phyloP scores from a whole-genome alignment of 2,888 invertebrate species.

The Tenodera sinensis region DNA sequence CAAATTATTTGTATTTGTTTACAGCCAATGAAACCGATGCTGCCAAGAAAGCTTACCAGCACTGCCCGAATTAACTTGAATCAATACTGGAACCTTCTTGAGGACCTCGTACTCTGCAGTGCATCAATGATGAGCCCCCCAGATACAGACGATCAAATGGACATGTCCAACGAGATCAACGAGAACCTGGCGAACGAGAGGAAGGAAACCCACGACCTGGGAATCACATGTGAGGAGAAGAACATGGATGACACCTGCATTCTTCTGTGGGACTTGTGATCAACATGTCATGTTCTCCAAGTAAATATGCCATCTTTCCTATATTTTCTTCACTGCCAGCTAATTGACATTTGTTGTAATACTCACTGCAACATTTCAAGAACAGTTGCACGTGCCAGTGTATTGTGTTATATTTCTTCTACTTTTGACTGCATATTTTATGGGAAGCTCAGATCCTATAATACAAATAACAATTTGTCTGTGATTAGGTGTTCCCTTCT shows the following conservation, averaged over 20 bases:
- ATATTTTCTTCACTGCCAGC: not conserved
- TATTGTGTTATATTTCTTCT: not conserved
- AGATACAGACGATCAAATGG: constrained; percentile 11
- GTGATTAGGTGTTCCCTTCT: not conserved
- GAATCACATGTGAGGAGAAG: not conserved
- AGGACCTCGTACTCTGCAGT: constrained; percentile 51
- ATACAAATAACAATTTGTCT: not conserved
- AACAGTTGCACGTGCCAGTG: not conserved
- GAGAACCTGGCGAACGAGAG: constrained; percentile 51
- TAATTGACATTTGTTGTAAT: not conserved
- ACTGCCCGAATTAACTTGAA: constrained; percentile 61
- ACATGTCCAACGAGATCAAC: constrained; percentile 39
- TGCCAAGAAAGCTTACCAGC: constrained; percentile 55
- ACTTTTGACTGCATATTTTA: not conserved
- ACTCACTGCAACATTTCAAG: not conserved
- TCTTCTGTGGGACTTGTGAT: not conserved
- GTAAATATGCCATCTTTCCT: not conserved
- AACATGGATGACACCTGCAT: not conserved
- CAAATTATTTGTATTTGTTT: constrained; percentile 34
- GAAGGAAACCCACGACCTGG: constrained; percentile 12
- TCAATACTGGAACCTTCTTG: constrained; percentile 62
- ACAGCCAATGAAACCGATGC: constrained; percentile 56
- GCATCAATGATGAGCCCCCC: constrained; percentile 45
- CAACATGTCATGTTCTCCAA: not conserved
- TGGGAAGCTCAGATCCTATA: not conserved